Evolutionary conservation across 2,888 invertebrate genomes (phyloP), one percentile per base, ranked within the genome.

Genomic region (Dicroscelio sp.): DNA sequence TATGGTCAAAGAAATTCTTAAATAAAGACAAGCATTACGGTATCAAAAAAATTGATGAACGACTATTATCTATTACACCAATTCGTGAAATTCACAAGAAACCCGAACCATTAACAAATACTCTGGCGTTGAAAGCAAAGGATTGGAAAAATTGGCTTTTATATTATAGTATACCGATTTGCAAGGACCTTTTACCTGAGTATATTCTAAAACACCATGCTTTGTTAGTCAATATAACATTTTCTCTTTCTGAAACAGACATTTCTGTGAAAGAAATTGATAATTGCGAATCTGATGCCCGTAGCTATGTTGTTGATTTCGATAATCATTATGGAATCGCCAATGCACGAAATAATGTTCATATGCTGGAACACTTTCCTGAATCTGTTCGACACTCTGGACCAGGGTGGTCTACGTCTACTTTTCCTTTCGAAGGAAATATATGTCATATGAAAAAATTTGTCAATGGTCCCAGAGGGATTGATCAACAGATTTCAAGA

Each of bases 71-170:
- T 20, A 78, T 78, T 10, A 38, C 27, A n/a, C 78, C 78, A 10
- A 60, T 78, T 63, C 63, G 63, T 1, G 78, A 78, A n/a, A 63
- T 78, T 43, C 78, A 43, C n/a, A 78, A 78, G 20, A 78, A 78
- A 23, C 78, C 78, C 0, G 30, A 17, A 20, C 78, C 78, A 17
- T 17, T 76, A n/a, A 35, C 60, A 17, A 33, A 76, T 10, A 23
- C 25, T 58, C 6, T 35, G 5, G 58, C 76, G 20, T 78, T 78
- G 43, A 10, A 78, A 78, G 78, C 63, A 20, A 78, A 78, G 43
- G 78, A 63, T 25, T 78, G 63, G 60, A 78, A 78, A 30, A 78
- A 78, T 63, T 78, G 43, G 60, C 43, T 63, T 10, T 20, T 78
- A 1, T 43, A 14, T 43, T 78, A 63, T 12, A 78, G 78, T 43